Base-by-base conservation (phyloP, 1,140 invertebrate species). In the Cyclina sinensis region DNA sequence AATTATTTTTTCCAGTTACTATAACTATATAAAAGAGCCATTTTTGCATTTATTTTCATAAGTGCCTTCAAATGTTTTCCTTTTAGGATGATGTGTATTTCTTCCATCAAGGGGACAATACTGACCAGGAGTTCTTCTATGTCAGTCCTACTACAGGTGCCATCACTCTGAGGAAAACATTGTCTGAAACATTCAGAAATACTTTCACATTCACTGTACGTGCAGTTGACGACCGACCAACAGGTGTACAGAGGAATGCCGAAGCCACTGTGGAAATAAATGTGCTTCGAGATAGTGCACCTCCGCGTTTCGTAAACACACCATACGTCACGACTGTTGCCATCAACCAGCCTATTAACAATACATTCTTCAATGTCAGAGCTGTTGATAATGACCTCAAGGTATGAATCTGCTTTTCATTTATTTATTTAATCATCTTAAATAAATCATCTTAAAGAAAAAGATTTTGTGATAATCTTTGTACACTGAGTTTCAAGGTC, bases 71-170 rank as follows among this genome's bases (percentile, higher is more conserved):
- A 7, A 43, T 43, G 43, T 43, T 51, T 78, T 7, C 14, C 35
- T 90, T 89, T 30, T 65, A 94, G 93, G 92, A 93, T 89, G 59
- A 57, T n/a, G 89, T 93, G 2, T 90, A 76, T 21, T 93, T 90
- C 73, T 27, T 43, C 1, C 48, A 85, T 11, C 87, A 82, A 43
- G 78, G 54, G 9, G 90, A 87, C 86, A 89, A 68, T 21, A 43
- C 46, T 39, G 68, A 82, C 18, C 62, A 86, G 16, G 79, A 83
- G 14, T 94, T 88, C 84, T 94, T 94, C 89, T 94, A 91, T 59
- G 81, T 94, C 0, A 89, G 91, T 51, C 90, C 90, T 37, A 68
- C 85, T 0, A 91, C 91, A 32, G 94, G 94, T n/a, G 51, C 79
- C 5, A 85, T 94, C 18, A 80, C 84, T 30, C 78, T 92, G 14